phyloP scores from a whole-genome alignment of 2,113 vertebrate genomes.

The Microcebus tavaratra region DNA sequence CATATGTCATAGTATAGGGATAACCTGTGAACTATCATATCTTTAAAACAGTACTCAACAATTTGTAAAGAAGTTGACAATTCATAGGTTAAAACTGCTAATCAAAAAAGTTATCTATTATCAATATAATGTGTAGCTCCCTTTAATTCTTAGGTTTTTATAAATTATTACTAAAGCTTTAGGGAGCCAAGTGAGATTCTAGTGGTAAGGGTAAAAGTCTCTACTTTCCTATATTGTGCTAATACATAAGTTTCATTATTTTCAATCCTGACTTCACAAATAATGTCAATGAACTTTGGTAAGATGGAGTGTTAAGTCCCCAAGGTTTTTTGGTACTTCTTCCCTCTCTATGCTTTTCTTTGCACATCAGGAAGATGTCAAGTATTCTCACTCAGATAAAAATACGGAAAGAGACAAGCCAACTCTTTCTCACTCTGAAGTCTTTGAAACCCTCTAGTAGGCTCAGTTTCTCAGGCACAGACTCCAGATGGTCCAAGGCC shows the following conservation, averaged over 20 bases:
- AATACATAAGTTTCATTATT: neutral
- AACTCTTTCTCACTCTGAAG: slow-evolving; percentile 86
- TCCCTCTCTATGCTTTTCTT: slow-evolving; percentile 7
- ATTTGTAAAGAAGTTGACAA: slow-evolving; percentile 53
- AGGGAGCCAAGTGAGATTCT: neutral
- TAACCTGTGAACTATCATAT: neutral
- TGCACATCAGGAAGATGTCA: slow-evolving; percentile 45
- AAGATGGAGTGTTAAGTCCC: neutral
- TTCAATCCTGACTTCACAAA: slow-evolving; percentile 26
- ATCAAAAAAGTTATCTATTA: slow-evolving; percentile 11
- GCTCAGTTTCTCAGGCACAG: slow-evolving; percentile 92
- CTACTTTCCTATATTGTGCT: neutral
- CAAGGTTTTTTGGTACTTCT: neutral
- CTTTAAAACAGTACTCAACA: slow-evolving; percentile 26
- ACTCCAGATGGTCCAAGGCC: slow-evolving; percentile 93
- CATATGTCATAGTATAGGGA: neutral
- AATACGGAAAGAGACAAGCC: slow-evolving; percentile 77
- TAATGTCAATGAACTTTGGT: neutral
- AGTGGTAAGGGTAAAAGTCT: neutral
- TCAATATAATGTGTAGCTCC: neutral
- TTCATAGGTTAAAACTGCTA: slow-evolving; percentile 17
- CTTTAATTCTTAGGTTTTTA: slow-evolving; percentile 8
- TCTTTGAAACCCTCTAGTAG: slow-evolving; percentile 91
- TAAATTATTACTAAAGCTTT: slow-evolving; percentile 27
- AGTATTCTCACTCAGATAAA: slow-evolving; percentile 64